Evolutionary conservation across 2,113 vertebrate species (phyloP).

Genomic region (Thymallus thymallus): DNA sequence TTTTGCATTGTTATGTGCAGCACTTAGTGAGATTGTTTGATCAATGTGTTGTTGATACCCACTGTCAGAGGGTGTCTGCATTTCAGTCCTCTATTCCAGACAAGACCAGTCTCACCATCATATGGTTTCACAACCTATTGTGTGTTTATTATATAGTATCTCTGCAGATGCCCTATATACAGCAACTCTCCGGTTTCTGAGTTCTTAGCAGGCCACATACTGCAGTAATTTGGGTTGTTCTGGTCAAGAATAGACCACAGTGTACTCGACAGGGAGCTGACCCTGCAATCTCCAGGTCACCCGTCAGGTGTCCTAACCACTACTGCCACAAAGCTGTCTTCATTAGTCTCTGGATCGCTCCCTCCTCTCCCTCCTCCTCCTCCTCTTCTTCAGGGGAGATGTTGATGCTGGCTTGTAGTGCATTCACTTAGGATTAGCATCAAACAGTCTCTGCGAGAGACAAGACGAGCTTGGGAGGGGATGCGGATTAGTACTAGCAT

Average conservation of each 20-base stretch:
- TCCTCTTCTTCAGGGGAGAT: not conserved
- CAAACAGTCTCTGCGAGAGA: slow-evolving; percentile 7
- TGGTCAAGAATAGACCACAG: slow-evolving; percentile 12
- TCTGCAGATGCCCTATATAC: too few relatives aligned
- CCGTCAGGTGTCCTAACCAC: not conserved
- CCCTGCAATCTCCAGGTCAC: not conserved
- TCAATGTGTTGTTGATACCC: slow-evolving; percentile 53
- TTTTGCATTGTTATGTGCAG: slow-evolving; percentile 40
- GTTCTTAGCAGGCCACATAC: not conserved
- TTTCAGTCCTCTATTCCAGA: not conserved
- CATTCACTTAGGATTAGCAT: slow-evolving; percentile 19
- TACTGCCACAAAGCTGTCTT: slow-evolving; percentile 2
- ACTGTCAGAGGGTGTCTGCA: slow-evolving; percentile 42
- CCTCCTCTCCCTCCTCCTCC: not conserved
- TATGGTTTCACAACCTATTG: slow-evolving; percentile 28
- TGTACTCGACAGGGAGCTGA: not conserved
- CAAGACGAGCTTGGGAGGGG: not conserved
- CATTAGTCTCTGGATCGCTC: not conserved
- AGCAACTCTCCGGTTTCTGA: not conserved
- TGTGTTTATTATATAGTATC: not conserved
- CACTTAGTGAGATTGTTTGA: slow-evolving; percentile 66
- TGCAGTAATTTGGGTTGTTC: slow-evolving; percentile 24
- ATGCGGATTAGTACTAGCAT: not conserved
- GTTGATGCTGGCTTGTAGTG: slow-evolving; percentile 15
- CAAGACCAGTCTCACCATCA: slow-evolving; percentile 9